Percentiles rank a stretch among this genome's conserved stretches.
phyloP scores from a whole-genome alignment of 2,888 invertebrate species.

The Cancer borealis region DNA sequence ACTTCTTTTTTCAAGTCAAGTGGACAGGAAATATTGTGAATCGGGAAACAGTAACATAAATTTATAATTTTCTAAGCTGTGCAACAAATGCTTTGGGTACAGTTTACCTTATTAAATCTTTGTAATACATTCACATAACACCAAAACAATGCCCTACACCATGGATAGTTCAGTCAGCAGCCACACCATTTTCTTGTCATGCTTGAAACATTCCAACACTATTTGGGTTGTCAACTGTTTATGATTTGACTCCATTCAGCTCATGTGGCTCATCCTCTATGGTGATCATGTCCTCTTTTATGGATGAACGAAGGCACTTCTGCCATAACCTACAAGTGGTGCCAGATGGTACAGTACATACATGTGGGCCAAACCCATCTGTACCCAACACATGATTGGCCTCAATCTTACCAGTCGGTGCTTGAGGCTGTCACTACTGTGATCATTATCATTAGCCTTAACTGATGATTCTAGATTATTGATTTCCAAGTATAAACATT shows the following conservation, averaged over 20 bases:
- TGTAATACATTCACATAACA: not conserved
- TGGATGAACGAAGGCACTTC: not conserved
- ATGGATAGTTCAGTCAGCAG: not conserved
- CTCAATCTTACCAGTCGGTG: not conserved
- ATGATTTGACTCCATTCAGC: not conserved
- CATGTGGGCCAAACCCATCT: not conserved
- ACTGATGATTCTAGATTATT: not conserved
- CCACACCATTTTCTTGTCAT: not conserved
- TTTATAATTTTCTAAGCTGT: no score
- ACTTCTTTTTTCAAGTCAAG: no score
- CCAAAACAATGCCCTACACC: not conserved
- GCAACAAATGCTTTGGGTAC: no score
- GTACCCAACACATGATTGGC: not conserved
- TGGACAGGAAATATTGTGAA: no score
- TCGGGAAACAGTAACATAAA: no score
- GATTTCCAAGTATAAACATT: not conserved
- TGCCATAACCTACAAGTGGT: not conserved
- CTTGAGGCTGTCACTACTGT: not conserved
- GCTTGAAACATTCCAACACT: not conserved
- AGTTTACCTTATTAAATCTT: not conserved
- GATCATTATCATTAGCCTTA: not conserved
- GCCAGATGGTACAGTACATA: not conserved
- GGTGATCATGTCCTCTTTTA: not conserved
- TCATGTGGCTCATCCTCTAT: not conserved
- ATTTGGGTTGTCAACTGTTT: not conserved